These are phyloP conservation scores for Thereva nobilitata DNA, from an alignment of 2,888 invertebrate species.

Conservation along the genomic window DNA sequence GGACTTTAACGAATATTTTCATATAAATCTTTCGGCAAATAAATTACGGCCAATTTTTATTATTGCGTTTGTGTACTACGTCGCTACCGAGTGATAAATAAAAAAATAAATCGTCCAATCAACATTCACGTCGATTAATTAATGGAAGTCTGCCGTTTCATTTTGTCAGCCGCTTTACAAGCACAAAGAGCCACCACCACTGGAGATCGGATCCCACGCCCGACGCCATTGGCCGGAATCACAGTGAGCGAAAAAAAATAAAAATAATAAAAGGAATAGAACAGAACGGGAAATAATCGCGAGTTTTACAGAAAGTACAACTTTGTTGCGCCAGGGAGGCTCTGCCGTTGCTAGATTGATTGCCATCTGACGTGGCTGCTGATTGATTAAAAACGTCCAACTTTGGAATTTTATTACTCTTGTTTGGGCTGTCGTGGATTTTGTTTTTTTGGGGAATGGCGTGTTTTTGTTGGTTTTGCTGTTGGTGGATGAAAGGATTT, in stretches of 20 bases:
- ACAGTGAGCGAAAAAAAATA: too few relatives aligned
- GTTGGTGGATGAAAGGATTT: too few relatives aligned
- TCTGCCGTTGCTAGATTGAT: constrained; percentile 17
- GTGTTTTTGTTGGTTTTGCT: too few relatives aligned
- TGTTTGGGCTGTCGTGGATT: background rate
- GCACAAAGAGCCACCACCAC: too few relatives aligned
- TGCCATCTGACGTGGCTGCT: constrained; percentile 29
- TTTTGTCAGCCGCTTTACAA: background rate
- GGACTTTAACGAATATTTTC: constrained; percentile 36
- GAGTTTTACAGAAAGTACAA: constrained; percentile 10
- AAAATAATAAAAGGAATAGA: too few relatives aligned
- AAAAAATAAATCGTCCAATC: constrained; percentile 36
- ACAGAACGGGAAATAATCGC: background rate
- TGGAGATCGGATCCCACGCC: too few relatives aligned
- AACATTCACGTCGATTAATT: constrained; percentile 35
- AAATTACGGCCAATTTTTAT: constrained; percentile 35
- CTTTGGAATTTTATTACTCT: constrained; percentile 29
- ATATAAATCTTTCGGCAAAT: constrained; percentile 35
- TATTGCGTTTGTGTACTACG: constrained; percentile 20
- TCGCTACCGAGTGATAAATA: constrained; percentile 23
- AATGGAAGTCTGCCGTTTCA: constrained; percentile 22
- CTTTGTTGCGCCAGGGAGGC: constrained; percentile 17
- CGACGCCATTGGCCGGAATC: too few relatives aligned
- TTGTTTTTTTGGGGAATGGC: too few relatives aligned
- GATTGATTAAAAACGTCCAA: constrained; percentile 37